Base-by-base conservation (phyloP, 2,888 invertebrate species). In the Charanyca ferruginea region DNA sequence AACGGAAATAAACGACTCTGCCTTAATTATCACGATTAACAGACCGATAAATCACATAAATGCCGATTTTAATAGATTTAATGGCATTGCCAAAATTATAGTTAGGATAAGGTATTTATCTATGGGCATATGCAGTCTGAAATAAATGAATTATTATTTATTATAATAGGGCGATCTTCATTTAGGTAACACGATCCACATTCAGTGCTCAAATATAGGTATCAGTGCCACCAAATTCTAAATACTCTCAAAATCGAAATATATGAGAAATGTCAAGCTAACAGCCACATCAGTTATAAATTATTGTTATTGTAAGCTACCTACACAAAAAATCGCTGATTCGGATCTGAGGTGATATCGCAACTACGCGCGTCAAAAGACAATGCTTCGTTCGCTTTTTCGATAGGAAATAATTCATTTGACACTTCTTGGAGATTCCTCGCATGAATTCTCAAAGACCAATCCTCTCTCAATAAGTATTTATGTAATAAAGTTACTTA, bases 391-490 rank as follows among this genome's bases (percentile, higher is more conserved):
- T 22, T 11, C 18, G 25, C 9, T 38, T 38, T 47, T 47, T 28
- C 22, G 61, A 57, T 66, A 65, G 49, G 23, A 23, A 38, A 54
- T 35, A 41, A 64, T 73, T 61, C 58, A 77, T 72, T 20, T 47
- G 42, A 53, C 52, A 70, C 16, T 38, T 38, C 20, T 3, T 25
- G 1, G 20, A 13, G 48, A n/a, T 23, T 16, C 16, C 8, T 13
- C 11, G 13, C 2, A 20, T n/a, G 32, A 3, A 8, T 59, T 41
- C 28, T 20, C 71, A 49, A 42, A 72, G 2, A 41, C 28, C 18
- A 13, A 28, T 4, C 6, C 3, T 5, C 2, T 0, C 23, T 18
- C 9, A 20, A 4, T n/a, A n/a, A n/a, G n/a, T n/a, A n/a, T n/a
- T 18, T 28, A 18, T 28, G 9, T 20, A 4, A 13, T 23, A 41